A percentile compares a stretch with the other conserved stretches of the same genome.
Conservation (phyloP, 1,140 invertebrate genomes). For the Drosophila nikananu region DNA sequence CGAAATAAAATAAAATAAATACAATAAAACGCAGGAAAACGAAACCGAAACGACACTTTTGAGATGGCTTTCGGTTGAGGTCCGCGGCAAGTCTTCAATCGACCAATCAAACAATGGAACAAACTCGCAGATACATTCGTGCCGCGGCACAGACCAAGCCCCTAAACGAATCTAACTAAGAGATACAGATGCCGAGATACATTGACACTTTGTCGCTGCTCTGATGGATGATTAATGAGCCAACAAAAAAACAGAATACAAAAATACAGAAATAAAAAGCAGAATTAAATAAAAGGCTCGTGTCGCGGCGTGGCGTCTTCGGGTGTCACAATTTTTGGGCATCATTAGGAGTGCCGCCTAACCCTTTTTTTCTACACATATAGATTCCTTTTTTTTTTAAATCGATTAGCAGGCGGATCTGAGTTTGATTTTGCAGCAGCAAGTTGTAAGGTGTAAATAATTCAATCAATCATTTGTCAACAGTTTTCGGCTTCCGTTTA, state of each 20-base stretch:
- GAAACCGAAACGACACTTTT: slow-evolving; percentile 55
- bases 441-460: slow-evolving; percentile 83
- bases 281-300: slow-evolving; percentile 52
- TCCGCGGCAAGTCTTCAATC: slow-evolving; percentile 65
- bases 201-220: slow-evolving; percentile 73
- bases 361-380: slow-evolving; percentile 30
- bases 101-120: slow-evolving; percentile 74
- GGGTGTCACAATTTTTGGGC: slow-evolving; percentile 77
- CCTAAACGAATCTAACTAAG: slow-evolving; percentile 59
- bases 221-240: slow-evolving; percentile 80
- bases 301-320: slow-evolving; percentile 67
- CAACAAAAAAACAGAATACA: slow-evolving; percentile 2
- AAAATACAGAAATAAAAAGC: slow-evolving; percentile 12
- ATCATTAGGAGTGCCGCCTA: slow-evolving; percentile 76
- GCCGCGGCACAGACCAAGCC: slow-evolving; percentile 39
- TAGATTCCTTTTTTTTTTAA: slow-evolving; percentile 50
- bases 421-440: slow-evolving; percentile 69
- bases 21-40: neutral
- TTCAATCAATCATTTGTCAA: slow-evolving; percentile 84
- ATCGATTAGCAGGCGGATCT: slow-evolving; percentile 83
- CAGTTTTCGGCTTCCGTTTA: slow-evolving; percentile 79
- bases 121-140: slow-evolving; percentile 34
- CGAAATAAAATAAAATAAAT: slow-evolving; percentile 3
- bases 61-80: slow-evolving; percentile 72
- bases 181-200: slow-evolving; percentile 26